phyloP scores from a whole-genome alignment of 1,140 invertebrate genomes.

The Sycophaga agraensis region DNA sequence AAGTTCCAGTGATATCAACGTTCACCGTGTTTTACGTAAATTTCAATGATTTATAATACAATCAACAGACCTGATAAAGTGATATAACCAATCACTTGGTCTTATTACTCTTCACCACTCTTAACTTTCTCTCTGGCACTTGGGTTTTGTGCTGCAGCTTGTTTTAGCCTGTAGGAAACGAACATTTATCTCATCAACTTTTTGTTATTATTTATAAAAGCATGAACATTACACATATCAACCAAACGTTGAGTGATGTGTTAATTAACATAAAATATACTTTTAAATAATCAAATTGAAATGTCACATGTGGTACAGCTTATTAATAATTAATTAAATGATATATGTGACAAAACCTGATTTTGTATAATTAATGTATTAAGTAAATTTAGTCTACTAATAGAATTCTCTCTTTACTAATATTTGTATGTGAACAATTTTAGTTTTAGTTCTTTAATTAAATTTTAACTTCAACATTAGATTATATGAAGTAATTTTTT shows the following conservation, averaged over 20 bases:
- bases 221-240: slow-evolving; percentile 6
- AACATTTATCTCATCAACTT: neutral
- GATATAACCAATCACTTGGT: neutral
- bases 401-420: too few species aligned
- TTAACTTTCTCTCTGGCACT: neutral
- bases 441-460: too few species aligned
- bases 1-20: too few species aligned
- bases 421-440: too few species aligned
- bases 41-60: neutral
- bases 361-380: neutral
- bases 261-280: neutral
- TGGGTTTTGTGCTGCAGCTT: neutral
- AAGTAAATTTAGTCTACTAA: neutral
- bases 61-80: neutral
- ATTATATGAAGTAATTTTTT: too few species aligned
- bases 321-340: neutral
- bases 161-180: neutral
- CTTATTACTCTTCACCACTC: neutral
- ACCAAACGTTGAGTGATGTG: neutral
- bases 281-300: neutral
- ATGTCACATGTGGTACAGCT: neutral
- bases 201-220: neutral
- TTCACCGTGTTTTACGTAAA: too few species aligned
- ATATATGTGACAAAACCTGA: neutral
- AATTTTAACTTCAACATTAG: too few species aligned